Evolutionary conservation across 2,113 vertebrate genomes (phyloP).

Genomic region (Sinosuthora webbiana): DNA sequence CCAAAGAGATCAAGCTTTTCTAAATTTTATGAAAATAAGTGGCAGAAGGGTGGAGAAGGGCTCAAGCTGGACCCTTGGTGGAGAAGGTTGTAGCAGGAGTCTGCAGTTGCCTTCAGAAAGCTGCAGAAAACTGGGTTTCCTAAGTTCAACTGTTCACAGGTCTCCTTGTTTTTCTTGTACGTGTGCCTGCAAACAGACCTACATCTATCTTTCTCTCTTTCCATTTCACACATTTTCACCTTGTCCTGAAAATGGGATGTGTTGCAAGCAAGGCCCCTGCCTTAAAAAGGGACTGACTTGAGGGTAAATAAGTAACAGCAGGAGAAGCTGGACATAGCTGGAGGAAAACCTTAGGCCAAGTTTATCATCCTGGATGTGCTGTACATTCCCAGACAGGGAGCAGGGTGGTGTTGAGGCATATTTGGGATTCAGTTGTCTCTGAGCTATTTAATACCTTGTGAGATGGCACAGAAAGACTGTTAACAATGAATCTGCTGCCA

Average conservation of each 20-base stretch:
- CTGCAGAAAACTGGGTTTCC: neutral
- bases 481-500: conserved; percentile 18
- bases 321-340: neutral
- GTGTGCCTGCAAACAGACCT: neutral
- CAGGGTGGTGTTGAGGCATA: neutral
- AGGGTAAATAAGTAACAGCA: neutral
- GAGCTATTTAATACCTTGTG: neutral
- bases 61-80: neutral
- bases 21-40: neutral
- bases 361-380: neutral
- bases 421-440: neutral
- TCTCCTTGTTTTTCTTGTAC: neutral
- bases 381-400: neutral
- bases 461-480: neutral
- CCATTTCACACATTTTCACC: neutral
- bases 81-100: neutral
- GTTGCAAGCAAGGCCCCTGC: neutral
- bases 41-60: neutral
- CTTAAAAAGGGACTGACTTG: neutral
- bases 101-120: neutral
- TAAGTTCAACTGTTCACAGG: neutral
- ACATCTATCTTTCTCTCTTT: neutral
- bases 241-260: neutral
- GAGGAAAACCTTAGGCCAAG: neutral
- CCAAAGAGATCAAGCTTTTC: neutral